Evolutionary conservation across 2,888 invertebrate species (phyloP).

Genomic region (Andrena bucephala): DNA sequence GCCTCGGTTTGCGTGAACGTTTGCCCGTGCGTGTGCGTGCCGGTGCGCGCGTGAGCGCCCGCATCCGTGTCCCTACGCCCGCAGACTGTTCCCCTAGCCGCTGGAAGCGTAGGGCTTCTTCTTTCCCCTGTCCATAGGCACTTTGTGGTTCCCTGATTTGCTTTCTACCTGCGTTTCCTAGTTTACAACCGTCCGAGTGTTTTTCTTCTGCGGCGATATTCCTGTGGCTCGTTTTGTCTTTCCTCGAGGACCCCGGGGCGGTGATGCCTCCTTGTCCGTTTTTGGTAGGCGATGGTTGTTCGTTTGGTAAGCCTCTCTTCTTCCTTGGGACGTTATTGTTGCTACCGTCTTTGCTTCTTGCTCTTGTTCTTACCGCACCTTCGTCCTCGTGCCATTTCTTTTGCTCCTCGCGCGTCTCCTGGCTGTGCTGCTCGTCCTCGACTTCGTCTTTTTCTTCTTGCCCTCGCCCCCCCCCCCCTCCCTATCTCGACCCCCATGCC

Average conservation of each 20-base stretch:
- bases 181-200: neutral
- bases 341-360: constrained; percentile 21
- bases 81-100: neutral
- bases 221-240: neutral
- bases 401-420: constrained; percentile 5
- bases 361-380: neutral
- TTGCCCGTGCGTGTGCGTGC: constrained; percentile 1
- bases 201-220: constrained; percentile 10
- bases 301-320: neutral
- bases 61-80: constrained; percentile 1
- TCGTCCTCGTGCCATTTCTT: constrained; percentile 18
- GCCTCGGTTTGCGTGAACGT: constrained; percentile 48
- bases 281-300: neutral
- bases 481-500: constrained; percentile 25
- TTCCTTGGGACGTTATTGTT: constrained; percentile 36
- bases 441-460: constrained; percentile 13
- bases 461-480: neutral
- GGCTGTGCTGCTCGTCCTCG: constrained; percentile 4
- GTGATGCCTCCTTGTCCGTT: neutral
- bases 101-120: neutral
- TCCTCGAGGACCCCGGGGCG: neutral
- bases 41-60: neutral
- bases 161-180: neutral
- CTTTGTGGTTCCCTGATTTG: constrained; percentile 4
- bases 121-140: neutral